These are phyloP conservation scores for Tenthredo scrophulariae DNA, from an alignment of 2,888 invertebrate species.

Conservation along the genomic window DNA sequence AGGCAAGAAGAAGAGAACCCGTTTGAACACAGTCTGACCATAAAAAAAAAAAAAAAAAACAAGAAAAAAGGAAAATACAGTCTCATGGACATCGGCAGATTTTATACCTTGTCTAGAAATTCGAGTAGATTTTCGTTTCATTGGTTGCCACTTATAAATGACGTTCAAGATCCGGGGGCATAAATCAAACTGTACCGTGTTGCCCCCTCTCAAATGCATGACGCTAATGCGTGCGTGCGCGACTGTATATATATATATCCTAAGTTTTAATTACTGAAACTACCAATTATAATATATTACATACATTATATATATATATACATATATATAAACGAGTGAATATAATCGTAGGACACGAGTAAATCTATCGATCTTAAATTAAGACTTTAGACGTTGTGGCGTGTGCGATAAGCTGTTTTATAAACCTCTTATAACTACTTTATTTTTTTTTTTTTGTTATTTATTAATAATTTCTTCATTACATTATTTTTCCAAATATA, in stretches of 20 bases:
- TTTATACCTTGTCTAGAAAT: constrained; percentile 2
- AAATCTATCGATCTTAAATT: constrained; percentile 54
- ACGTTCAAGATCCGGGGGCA: constrained; percentile 47
- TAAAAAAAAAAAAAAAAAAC: neutral
- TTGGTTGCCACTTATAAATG: constrained; percentile 41
- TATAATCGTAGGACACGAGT: constrained; percentile 49
- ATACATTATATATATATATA: constrained; percentile 40
- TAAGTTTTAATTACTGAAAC: constrained; percentile 54
- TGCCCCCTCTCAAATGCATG: constrained; percentile 48
- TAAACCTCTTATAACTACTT: constrained; percentile 29
- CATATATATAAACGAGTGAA: constrained; percentile 43
- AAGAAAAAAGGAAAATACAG: no score
- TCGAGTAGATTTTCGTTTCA: constrained; percentile 22
- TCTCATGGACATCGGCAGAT: neutral
- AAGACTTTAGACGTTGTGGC: constrained; percentile 53
- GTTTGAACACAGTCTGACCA: neutral
- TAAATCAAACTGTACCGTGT: constrained; percentile 22
- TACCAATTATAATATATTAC: constrained; percentile 53
- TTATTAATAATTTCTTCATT: constrained; percentile 25
- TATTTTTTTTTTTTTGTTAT: constrained; percentile 2
- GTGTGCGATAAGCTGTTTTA: constrained; percentile 49
- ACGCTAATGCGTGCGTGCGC: constrained; percentile 53
- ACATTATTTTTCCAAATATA: neutral
- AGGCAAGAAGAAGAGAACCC: neutral
- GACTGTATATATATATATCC: constrained; percentile 51